Conservation (phyloP, 1,140 invertebrate genomes). For the Coenobita brevimanus region DNA sequence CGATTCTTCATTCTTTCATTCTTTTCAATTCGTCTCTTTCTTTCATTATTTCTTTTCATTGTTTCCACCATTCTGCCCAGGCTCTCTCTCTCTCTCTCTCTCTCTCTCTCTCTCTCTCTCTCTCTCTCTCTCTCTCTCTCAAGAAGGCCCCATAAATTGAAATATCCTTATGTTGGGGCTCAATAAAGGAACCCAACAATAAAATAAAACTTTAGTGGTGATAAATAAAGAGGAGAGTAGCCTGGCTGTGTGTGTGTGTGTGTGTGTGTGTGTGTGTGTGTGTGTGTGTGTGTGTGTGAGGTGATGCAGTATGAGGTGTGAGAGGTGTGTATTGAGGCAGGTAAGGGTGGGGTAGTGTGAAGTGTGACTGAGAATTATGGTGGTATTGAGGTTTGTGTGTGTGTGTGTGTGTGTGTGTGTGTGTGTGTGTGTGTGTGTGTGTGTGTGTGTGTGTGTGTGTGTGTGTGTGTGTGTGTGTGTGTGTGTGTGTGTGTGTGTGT, state of each 20-base stretch:
- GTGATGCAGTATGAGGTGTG: too few species aligned
- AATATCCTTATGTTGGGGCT: too few species aligned
- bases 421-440: too few species aligned
- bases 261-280: slow-evolving; percentile 5
- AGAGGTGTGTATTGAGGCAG: neutral
- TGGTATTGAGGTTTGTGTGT: too few species aligned
- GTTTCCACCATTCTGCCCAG: neutral
- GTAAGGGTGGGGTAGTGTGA: neutral
- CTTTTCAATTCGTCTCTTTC: neutral
- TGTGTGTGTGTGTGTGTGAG: slow-evolving; percentile 1
- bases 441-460: too few species aligned
- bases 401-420: too few species aligned
- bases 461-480: neutral
- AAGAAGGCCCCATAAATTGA: neutral
- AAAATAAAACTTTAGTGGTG: too few species aligned
- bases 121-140: neutral
- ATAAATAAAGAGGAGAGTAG: too few species aligned
- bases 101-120: neutral
- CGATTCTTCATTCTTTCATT: neutral
- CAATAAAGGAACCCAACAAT: too few species aligned
- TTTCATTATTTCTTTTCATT: neutral
- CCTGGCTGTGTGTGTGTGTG: neutral
- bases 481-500: neutral
- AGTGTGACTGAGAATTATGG: neutral
- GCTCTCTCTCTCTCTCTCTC: neutral